Evolutionary conservation across 2,797 vertebrate species (phyloP).

Genomic region (Acridotheres tristis): DNA sequence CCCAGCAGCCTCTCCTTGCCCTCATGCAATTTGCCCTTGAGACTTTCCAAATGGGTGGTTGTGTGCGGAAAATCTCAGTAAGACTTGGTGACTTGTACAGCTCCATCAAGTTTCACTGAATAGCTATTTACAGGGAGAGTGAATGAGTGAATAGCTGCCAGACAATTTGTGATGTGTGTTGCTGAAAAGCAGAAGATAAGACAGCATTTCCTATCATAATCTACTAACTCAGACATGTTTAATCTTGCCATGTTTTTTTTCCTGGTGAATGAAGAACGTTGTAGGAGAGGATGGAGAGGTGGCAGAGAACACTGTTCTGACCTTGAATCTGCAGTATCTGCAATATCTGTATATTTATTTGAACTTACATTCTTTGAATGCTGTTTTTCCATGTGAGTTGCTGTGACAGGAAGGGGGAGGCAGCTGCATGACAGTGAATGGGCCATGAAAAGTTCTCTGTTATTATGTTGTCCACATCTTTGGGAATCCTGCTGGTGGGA

Average conservation of each 20-base stretch:
- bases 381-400: neutral
- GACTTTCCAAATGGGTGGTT: neutral
- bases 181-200: conserved; percentile 58
- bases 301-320: neutral
- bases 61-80: neutral
- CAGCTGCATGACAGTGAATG: neutral
- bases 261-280: neutral
- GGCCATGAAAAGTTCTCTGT: neutral
- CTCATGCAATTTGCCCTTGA: neutral
- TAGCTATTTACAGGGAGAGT: conserved; percentile 39
- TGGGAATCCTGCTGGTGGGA: neutral
- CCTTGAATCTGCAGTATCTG: conserved; percentile 1
- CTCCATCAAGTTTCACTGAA: conserved; percentile 35
- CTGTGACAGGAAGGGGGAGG: neutral
- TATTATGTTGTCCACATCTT: neutral
- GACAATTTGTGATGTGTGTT: conserved; percentile 51
- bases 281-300: neutral
- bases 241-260: neutral
- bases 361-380: neutral
- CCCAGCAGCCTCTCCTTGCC: neutral
- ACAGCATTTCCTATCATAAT: conserved; percentile 34
- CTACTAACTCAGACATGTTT: conserved; percentile 19
- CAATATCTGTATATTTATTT: neutral
- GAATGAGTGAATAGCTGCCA: conserved; percentile 55
- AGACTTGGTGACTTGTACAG: neutral